A percentile compares a stretch with the other conserved stretches of the same genome.
Evolutionary conservation across 2,888 invertebrate species (phyloP).

Genomic region (Malachius bipustulatus): DNA sequence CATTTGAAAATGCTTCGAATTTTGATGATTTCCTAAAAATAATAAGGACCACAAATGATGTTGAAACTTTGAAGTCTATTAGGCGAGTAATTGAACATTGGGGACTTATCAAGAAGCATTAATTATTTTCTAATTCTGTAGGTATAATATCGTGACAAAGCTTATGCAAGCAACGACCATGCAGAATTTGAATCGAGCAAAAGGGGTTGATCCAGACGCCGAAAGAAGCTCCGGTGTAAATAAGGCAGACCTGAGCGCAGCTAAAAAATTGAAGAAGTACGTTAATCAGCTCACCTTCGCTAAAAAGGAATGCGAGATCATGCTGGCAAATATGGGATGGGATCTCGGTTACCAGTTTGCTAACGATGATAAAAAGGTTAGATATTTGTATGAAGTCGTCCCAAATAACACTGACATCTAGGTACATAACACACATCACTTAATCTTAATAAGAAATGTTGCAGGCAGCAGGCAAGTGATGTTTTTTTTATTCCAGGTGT

Average conservation of each 20-base stretch:
- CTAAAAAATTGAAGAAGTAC: constrained; percentile 72
- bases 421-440: background rate
- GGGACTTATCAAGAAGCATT: background rate
- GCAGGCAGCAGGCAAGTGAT: too few species aligned
- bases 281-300: constrained; percentile 72
- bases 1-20: constrained; percentile 78
- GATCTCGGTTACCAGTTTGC: constrained; percentile 46
- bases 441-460: too few species aligned
- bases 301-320: constrained; percentile 69
- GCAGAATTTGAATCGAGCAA: constrained; percentile 77
- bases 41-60: constrained; percentile 67
- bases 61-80: constrained; percentile 73
- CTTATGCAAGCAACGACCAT: constrained; percentile 89
- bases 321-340: constrained; percentile 63
- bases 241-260: constrained; percentile 68
- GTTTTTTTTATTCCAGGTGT: constrained; percentile 40
- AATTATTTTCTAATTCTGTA: constrained; percentile 27
- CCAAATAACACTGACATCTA: too few species aligned
- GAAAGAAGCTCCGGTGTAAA: constrained; percentile 44
- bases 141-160: constrained; percentile 80
- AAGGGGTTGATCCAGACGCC: constrained; percentile 61
- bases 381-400: constrained; percentile 5
- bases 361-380: constrained; percentile 28
- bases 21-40: constrained; percentile 82
- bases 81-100: too few species aligned